These are phyloP conservation scores for Hirundichthys speculiger DNA, from an alignment of 2,113 vertebrate species.

Conservation along the genomic window DNA sequence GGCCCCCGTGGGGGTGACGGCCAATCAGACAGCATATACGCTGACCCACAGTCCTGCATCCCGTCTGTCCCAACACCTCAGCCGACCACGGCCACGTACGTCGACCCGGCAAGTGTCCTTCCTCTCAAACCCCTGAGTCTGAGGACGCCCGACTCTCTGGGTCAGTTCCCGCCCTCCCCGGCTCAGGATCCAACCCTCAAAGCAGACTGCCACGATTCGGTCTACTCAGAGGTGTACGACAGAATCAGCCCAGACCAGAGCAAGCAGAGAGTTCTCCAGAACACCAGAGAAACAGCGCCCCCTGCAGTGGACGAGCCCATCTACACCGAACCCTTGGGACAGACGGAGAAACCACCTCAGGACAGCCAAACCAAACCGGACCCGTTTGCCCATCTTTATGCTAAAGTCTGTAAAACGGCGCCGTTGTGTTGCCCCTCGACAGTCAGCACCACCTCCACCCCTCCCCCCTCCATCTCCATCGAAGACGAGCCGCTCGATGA, in stretches of 20 bases:
- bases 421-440: background rate
- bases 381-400: slow-evolving; percentile 67
- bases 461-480: background rate
- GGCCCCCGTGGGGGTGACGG: background rate
- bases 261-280: slow-evolving; percentile 4
- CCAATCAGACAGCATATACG: slow-evolving; percentile 83
- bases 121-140: slow-evolving; percentile 38
- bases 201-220: slow-evolving; percentile 27
- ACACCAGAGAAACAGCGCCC: background rate
- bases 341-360: background rate
- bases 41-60: slow-evolving; percentile 82
- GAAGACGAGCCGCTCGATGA: slow-evolving; percentile 26
- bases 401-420: slow-evolving; percentile 59
- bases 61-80: background rate
- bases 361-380: slow-evolving; percentile 36
- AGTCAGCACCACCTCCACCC: background rate
- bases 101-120: slow-evolving; percentile 58
- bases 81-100: slow-evolving; percentile 26
- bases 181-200: background rate
- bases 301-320: slow-evolving; percentile 43
- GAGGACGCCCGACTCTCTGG: background rate
- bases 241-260: slow-evolving; percentile 53
- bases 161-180: background rate
- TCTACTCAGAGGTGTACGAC: slow-evolving; percentile 81
- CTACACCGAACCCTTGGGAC: slow-evolving; percentile 51